Base-by-base conservation (phyloP, 2,888 invertebrate genomes). In the Drosophila atripex region DNA sequence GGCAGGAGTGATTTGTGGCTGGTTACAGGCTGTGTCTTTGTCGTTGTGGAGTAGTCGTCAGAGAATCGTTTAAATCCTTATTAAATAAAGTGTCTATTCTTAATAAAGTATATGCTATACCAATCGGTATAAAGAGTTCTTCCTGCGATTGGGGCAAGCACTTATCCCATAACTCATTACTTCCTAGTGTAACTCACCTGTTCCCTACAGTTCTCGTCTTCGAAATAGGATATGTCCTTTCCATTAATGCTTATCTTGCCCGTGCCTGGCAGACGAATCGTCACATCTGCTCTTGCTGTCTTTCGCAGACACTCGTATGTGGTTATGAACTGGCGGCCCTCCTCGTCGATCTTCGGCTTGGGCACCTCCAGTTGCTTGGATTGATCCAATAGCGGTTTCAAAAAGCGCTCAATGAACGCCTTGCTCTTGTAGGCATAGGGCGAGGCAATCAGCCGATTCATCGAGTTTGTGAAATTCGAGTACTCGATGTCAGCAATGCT, bases 211-310 rank as follows among this genome's bases (percentile, higher is more conserved):
- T 96, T 95, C 5, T 94, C 89, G 78, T 94, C 92, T 28, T 93
- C 90, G 90, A 98, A 98, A 90, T 96, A 97, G 7, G 93, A 93
- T 32, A 98, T 93, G 88, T 95, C 95, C 65, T 88, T 69, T 4
- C 95, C 96, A 92, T 98, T 98, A 57, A 98, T 95, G 28, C 92
- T 93, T 57, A 98, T 93, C 89, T 94, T 93, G 2, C 99, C 98
- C 52, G 95, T 94, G 12, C 99, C 98, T 21, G 97, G 95, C 11
- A 94, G 94, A 68, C 93, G 93, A 8, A 98, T 92, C n/a, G 95
- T 96, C 0, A 98, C 97, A 90, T 94, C 93, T 1, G 95, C 98
- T 78, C 93, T 92, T 0, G 96, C 94, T 64, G 92, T 92, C 91
- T 97, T 97, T 68, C 96, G 93, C 56, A 93, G 90, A 88, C 95